Evolutionary conservation across 1,140 invertebrate species (phyloP).

Genomic region (Brachionus manjavacas): DNA sequence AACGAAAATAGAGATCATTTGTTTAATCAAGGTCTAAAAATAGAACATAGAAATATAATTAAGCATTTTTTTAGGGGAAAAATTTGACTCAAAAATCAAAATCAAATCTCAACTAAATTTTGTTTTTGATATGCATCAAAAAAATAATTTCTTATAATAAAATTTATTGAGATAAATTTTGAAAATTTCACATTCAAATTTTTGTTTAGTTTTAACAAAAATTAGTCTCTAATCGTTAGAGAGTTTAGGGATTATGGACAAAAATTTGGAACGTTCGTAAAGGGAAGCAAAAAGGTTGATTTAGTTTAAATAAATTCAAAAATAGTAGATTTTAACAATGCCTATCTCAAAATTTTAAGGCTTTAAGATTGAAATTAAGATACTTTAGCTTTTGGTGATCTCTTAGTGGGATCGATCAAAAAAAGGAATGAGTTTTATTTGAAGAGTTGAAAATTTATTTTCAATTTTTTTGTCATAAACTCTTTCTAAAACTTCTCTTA

Average conservation of each 20-base stretch:
- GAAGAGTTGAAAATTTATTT: no score
- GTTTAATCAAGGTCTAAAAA: background rate
- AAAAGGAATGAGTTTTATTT: background rate
- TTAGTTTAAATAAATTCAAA: background rate
- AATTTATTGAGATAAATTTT: background rate
- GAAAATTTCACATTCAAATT: background rate
- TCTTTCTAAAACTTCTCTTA: no score
- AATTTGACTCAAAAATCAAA: background rate
- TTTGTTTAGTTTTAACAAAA: background rate
- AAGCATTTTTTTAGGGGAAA: background rate
- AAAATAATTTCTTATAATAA: background rate
- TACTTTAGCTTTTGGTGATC: background rate
- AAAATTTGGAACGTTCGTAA: background rate
- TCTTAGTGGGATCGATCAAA: background rate
- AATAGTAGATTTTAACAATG: background rate
- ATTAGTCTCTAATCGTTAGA: background rate
- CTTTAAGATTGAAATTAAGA: background rate
- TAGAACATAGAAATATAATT: conserved; percentile 1
- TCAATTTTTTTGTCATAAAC: no score
- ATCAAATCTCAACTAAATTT: background rate
- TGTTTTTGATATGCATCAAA: background rate
- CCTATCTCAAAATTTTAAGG: background rate
- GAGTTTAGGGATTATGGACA: background rate
- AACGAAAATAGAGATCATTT: background rate
- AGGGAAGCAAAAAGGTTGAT: background rate